Conservation (phyloP, 2,888 invertebrate genomes). For the Acrobasis suavella region DNA sequence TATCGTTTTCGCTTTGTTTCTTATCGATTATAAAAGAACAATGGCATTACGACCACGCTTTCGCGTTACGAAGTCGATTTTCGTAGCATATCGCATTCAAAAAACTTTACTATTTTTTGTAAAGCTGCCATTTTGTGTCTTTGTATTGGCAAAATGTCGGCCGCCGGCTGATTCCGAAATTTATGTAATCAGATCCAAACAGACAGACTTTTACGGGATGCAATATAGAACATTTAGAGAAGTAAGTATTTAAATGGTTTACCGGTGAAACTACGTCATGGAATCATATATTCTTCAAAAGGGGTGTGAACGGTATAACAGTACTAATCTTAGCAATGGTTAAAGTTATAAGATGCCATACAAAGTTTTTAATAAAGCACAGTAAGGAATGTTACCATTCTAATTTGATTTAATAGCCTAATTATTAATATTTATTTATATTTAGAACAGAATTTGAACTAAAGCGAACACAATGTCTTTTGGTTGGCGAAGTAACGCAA, state of each 20-base stretch:
- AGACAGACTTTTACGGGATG: background rate
- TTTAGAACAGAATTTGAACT: too few species aligned
- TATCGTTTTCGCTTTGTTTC: slow-evolving; percentile 28
- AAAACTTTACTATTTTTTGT: slow-evolving; percentile 6
- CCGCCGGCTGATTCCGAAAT: slow-evolving; percentile 20
- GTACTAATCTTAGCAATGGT: too few species aligned
- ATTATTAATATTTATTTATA: too few species aligned
- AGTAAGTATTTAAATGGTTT: too few species aligned
- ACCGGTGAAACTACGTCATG: too few species aligned
- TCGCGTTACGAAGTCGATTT: slow-evolving; percentile 26
- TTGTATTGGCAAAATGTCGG: slow-evolving; percentile 17
- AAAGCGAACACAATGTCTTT: slow-evolving; percentile 5
- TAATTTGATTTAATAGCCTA: too few species aligned
- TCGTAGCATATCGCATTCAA: slow-evolving; percentile 13
- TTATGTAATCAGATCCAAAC: slow-evolving; percentile 31
- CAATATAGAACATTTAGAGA: background rate
- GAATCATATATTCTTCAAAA: too few species aligned
- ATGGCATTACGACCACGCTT: slow-evolving; percentile 32
- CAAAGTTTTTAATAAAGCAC: too few species aligned
- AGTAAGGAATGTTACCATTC: too few species aligned
- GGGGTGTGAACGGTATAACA: too few species aligned
- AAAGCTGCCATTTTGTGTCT: background rate
- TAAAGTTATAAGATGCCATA: too few species aligned
- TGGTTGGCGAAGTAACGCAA: slow-evolving; percentile 41
- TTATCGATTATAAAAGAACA: slow-evolving; percentile 38